Base-by-base conservation (phyloP, 2,797 vertebrate genomes). In the Amazonetta brasiliensis region DNA sequence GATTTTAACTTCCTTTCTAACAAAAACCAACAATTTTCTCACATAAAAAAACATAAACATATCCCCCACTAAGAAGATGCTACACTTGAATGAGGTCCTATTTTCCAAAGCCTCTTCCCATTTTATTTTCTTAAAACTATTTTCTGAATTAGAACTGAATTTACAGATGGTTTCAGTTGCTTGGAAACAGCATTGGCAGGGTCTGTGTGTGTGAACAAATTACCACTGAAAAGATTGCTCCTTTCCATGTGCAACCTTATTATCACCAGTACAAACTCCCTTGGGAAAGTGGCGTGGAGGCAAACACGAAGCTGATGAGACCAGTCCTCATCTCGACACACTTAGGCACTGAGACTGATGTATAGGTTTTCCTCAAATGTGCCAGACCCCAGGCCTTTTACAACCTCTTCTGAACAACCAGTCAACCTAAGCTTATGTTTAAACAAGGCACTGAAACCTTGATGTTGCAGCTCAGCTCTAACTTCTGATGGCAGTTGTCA, bases 141-240 rank as follows among this genome's bases (percentile, higher is more conserved):
- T 81, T 82, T 92, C 23, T 21, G 17, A 75, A 67, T 59, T 59
- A 90, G 63, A 95, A 76, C 3, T 66, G 50, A 76, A 62, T 81
- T 88, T 66, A 52, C 68, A 84, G 69, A 52, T 73, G 12, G 31
- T 56, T 92, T 85, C 73, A 81, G n/a, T 92, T 90, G 81, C 73
- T 90, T 88, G 75, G 82, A 84, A 88, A 92, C 64, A 59, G 67
- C 12, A 7, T 66, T 92, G 74, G 62, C 41, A 55, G 37, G 26
- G 21, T 81, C 78, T 46, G 9, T 14, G 60, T 16, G 9, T 31
- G 33, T 71, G 60, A 86, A 81, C 22, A 75, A 90, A 68, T 3
- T 11, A 54, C 64, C 68, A 11, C 66, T 66, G 58, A 92, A 91
- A 86, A 90, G 19, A 18, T 11, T 52, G 35, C 12, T 46, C 25